These are phyloP conservation scores for Triplophysa siluroides DNA, from an alignment of 2,113 vertebrate species.

Conservation along the genomic window DNA sequence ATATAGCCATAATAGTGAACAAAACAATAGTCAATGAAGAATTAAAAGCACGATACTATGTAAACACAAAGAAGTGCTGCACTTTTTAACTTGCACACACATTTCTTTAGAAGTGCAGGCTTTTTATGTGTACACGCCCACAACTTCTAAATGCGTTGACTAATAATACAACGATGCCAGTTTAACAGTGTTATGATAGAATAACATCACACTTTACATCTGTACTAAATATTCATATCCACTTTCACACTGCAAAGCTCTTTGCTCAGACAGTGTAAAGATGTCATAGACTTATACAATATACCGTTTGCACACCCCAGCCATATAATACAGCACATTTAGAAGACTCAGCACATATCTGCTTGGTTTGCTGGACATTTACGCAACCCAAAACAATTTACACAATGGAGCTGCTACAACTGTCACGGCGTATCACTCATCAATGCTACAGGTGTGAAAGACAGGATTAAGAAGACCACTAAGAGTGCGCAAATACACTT, in stretches of 20 bases:
- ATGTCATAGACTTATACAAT: constrained; percentile 37
- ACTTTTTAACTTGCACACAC: constrained; percentile 30
- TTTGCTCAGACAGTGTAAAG: constrained; percentile 14
- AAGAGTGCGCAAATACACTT: constrained; percentile 50
- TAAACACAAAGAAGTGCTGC: constrained; percentile 8
- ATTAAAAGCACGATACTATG: constrained; percentile 23
- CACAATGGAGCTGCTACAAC: constrained; percentile 46
- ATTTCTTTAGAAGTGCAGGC: constrained; percentile 28
- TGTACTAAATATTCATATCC: constrained; percentile 33
- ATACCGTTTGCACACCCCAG: constrained; percentile 40
- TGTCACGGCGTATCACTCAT: constrained; percentile 35
- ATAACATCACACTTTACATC: constrained; percentile 37
- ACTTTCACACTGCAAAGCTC: constrained; percentile 46
- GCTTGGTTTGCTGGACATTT: constrained; percentile 51
- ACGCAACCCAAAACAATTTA: constrained; percentile 48
- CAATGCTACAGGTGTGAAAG: constrained; percentile 43
- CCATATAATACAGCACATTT: constrained; percentile 45
- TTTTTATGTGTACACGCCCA: constrained; percentile 6
- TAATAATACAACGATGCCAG: constrained; percentile 34
- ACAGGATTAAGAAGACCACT: constrained; percentile 50
- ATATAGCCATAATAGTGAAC: background rate
- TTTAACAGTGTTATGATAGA: constrained; percentile 3
- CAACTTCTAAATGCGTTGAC: background rate
- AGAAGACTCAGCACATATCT: constrained; percentile 43
- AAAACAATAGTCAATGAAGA: constrained; percentile 20